Percentiles rank a stretch among this genome's conserved stretches.
Conservation (phyloP, 2,113 vertebrate species). For the Naja naja region DNA sequence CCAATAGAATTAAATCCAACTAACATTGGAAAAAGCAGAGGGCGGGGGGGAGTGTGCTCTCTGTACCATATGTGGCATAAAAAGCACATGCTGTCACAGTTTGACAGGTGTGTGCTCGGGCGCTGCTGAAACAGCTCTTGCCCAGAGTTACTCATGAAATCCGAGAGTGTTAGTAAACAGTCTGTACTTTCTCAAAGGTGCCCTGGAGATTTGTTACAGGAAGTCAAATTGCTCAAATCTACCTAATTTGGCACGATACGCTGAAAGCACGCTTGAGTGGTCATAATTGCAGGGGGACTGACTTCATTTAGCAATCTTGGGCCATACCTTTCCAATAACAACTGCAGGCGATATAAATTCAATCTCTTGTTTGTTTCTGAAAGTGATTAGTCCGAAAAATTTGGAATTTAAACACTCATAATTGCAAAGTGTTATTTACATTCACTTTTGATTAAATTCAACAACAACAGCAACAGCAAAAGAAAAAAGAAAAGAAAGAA, state of each 20-base stretch:
- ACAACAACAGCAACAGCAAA: constrained; percentile 22
- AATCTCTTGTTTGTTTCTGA: constrained; percentile 73
- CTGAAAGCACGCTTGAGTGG: constrained; percentile 79
- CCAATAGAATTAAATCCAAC: constrained; percentile 54
- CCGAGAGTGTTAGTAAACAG: constrained; percentile 86
- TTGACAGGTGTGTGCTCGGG: constrained; percentile 74
- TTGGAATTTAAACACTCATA: constrained; percentile 73
- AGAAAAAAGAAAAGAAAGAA: background rate
- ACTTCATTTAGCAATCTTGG: constrained; percentile 76
- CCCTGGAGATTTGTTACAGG: constrained; percentile 76
- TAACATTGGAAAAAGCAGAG: background rate
- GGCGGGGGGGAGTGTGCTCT: background rate
- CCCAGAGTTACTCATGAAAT: constrained; percentile 67
- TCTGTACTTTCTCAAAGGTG: constrained; percentile 85
- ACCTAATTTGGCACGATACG: constrained; percentile 83
- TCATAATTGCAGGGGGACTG: constrained; percentile 79
- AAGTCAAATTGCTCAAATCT: constrained; percentile 86
- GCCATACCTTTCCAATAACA: constrained; percentile 79
- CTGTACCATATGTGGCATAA: constrained; percentile 55
- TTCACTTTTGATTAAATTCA: constrained; percentile 73
- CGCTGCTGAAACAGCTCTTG: constrained; percentile 35
- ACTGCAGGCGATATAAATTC: constrained; percentile 75
- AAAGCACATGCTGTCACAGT: constrained; percentile 52
- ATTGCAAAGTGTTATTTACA: constrained; percentile 73
- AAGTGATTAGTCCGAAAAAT: constrained; percentile 78